phyloP scores from a whole-genome alignment of 2,888 invertebrate species.

The Nemapogon koenigi region DNA sequence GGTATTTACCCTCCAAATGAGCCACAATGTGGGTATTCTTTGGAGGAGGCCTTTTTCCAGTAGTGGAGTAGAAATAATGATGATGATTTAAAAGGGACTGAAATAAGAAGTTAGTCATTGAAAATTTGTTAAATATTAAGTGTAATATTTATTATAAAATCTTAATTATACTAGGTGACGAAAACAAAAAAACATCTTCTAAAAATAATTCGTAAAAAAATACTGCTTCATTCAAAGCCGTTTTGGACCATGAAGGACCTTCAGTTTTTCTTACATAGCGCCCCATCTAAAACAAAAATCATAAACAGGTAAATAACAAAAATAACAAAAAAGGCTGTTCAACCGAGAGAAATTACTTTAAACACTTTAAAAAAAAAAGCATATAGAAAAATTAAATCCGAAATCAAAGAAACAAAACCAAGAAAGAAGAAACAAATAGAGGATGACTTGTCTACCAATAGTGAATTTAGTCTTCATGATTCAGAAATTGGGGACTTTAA shows the following conservation, averaged over 20 bases:
- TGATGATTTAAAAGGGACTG: not conserved
- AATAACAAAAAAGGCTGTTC: not conserved
- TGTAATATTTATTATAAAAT: not conserved
- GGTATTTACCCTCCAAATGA: no score
- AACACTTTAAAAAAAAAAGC: not conserved
- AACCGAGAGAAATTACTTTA: not conserved
- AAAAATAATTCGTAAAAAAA: not conserved
- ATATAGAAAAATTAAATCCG: not conserved
- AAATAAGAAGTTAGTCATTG: not conserved
- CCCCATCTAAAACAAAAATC: constrained; percentile 4
- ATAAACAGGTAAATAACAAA: constrained; percentile 1
- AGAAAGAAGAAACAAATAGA: not conserved
- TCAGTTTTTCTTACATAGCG: constrained; percentile 2
- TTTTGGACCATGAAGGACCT: constrained; percentile 4
- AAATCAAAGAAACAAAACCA: not conserved
- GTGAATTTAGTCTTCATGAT: not conserved
- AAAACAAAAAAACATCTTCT: not conserved
- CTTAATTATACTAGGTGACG: not conserved
- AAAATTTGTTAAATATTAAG: no score
- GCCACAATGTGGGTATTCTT: no score
- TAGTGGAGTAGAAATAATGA: no score
- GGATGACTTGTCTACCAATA: not conserved
- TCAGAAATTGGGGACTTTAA: not conserved
- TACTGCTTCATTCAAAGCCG: constrained; percentile 3
- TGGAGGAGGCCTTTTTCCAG: no score